These are phyloP conservation scores for Drymodes brunneopygia DNA, from an alignment of 2,113 vertebrate species.

Conservation along the genomic window DNA sequence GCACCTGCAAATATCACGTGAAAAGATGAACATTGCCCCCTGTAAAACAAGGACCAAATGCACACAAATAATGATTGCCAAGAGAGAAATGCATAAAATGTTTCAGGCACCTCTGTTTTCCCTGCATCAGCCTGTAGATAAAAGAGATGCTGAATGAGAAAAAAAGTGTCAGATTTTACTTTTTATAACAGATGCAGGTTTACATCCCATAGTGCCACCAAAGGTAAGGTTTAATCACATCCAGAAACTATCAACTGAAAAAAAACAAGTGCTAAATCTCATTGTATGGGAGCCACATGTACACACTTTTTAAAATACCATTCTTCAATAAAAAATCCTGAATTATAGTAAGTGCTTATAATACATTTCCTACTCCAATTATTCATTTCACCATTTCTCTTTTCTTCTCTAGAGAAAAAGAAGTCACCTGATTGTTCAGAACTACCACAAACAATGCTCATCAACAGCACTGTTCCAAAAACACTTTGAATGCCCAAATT, in stretches of 20 bases:
- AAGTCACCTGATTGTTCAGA: neutral
- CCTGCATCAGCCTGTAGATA: neutral
- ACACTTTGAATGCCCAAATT: neutral
- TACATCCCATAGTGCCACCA: neutral
- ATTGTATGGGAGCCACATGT: neutral
- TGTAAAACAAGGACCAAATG: neutral
- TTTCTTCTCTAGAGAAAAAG: neutral
- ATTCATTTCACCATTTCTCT: neutral
- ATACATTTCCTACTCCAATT: neutral
- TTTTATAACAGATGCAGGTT: neutral
- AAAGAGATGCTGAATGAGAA: neutral
- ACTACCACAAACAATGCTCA: neutral
- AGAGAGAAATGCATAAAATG: neutral
- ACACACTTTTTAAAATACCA: neutral
- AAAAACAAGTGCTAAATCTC: neutral
- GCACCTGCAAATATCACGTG: neutral
- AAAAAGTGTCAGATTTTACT: neutral
- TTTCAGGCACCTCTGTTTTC: neutral
- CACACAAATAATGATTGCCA: neutral
- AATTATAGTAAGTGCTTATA: neutral
- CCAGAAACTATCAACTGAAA: neutral
- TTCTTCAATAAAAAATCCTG: neutral
- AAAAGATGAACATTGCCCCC: neutral
- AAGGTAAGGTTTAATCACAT: neutral
- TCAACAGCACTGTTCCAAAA: neutral